Conservation (phyloP, 2,888 invertebrate species). For the Machimus atricapillus region DNA sequence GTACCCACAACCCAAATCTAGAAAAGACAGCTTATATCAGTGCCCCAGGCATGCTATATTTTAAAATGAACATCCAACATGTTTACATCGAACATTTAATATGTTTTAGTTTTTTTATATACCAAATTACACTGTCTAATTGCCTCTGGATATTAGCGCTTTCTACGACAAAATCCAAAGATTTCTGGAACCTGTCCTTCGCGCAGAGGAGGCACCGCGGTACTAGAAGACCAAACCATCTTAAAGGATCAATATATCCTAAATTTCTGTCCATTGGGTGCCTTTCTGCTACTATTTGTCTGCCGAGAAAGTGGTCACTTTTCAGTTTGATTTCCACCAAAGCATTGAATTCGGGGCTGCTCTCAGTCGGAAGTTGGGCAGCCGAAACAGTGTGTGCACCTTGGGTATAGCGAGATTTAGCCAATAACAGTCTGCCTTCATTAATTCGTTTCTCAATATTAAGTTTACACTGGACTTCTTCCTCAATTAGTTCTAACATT, state of each 20-base stretch:
- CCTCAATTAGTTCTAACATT: conserved; percentile 76
- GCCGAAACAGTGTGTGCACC: conserved; percentile 76
- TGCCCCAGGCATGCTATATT: too few relatives aligned
- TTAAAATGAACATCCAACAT: too few relatives aligned
- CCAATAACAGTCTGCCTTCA: conserved; percentile 75
- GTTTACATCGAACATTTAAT: conserved; percentile 11
- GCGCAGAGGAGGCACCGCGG: conserved; percentile 80
- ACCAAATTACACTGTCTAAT: conserved; percentile 57
- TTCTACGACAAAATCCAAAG: conserved; percentile 71
- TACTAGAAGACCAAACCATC: conserved; percentile 88
- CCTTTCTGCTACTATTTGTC: conserved; percentile 57
- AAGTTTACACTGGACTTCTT: conserved; percentile 72
- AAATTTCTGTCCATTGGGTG: conserved; percentile 58
- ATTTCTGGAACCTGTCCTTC: conserved; percentile 75
- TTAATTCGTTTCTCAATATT: conserved; percentile 74
- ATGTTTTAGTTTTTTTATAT: background rate
- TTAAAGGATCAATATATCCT: conserved; percentile 70
- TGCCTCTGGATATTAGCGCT: conserved; percentile 74
- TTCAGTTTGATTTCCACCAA: conserved; percentile 62
- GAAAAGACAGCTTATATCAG: too few relatives aligned
- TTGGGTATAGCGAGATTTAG: conserved; percentile 80
- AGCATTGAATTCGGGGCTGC: conserved; percentile 64
- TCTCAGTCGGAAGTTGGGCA: conserved; percentile 72
- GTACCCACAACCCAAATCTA: too few relatives aligned
- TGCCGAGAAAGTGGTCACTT: conserved; percentile 52